These are phyloP conservation scores for Cheilosia urbana DNA, from an alignment of 2,888 invertebrate species.

Conservation along the genomic window DNA sequence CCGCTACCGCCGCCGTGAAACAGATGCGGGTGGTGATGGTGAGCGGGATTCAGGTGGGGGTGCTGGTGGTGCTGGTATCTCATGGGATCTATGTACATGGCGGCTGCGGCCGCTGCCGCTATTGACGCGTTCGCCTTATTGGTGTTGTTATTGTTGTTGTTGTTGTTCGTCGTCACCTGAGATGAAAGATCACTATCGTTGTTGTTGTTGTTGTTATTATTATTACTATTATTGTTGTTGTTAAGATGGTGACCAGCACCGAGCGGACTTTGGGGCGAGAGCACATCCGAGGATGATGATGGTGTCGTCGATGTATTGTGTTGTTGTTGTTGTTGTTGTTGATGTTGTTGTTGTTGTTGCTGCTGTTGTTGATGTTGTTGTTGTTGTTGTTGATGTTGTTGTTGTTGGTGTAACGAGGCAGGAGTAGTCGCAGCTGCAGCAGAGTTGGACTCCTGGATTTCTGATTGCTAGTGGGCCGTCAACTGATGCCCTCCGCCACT, in stretches of 20 bases:
- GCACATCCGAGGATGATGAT: conserved; percentile 83
- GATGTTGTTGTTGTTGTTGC: conserved; percentile 81
- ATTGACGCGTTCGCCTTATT: conserved; percentile 81
- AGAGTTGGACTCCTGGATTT: conserved; percentile 90
- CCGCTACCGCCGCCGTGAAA: conserved; percentile 79
- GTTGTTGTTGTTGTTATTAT: conserved; percentile 79
- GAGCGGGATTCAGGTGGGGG: conserved; percentile 79
- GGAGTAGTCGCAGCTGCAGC: conserved; percentile 84
- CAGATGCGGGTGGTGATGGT: conserved; percentile 83
- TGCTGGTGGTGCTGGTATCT: conserved; percentile 83
- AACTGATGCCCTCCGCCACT: conserved; percentile 91
- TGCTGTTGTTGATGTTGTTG: conserved; percentile 81
- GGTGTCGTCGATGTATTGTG: conserved; percentile 82
- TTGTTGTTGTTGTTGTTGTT: conserved; percentile 80
- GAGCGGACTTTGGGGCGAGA: conserved; percentile 83
- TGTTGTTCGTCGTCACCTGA: conserved; percentile 79
- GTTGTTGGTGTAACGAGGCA: conserved; percentile 82
- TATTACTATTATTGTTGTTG: conserved; percentile 77
- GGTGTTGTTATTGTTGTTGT: conserved; percentile 76
- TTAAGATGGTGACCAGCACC: conserved; percentile 79
- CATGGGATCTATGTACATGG: conserved; percentile 84
- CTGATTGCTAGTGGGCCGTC: conserved; percentile 93
- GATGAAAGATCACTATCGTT: conserved; percentile 80
- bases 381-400: conserved; percentile 81
- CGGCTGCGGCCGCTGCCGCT: conserved; percentile 84